These are phyloP conservation scores for Heliothis peltigera DNA, from an alignment of 2,888 invertebrate genomes.

Conservation along the genomic window DNA sequence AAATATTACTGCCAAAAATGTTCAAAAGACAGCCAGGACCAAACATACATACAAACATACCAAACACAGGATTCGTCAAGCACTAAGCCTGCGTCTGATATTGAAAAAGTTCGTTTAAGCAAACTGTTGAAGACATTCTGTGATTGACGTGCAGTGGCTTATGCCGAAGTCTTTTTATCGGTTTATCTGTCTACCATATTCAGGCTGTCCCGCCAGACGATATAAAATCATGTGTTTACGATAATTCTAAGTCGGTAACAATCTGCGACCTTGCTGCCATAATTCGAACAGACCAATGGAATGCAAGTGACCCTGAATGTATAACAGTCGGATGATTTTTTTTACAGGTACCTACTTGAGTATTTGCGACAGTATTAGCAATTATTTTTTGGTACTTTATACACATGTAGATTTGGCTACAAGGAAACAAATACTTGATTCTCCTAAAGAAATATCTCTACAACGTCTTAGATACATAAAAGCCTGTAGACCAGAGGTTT, in stretches of 20 bases:
- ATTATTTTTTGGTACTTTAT: slow-evolving; percentile 15
- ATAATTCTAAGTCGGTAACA: slow-evolving; percentile 49
- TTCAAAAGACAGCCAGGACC: too few relatives aligned
- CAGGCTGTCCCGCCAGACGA: slow-evolving; percentile 11
- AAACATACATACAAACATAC: too few relatives aligned
- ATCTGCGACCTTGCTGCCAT: slow-evolving; percentile 51
- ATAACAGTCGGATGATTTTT: slow-evolving; percentile 54
- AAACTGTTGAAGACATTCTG: too few relatives aligned
- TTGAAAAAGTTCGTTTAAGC: too few relatives aligned
- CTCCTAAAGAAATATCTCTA: neutral
- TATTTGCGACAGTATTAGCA: slow-evolving; percentile 37
- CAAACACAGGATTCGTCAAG: too few relatives aligned
- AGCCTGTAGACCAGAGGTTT: too few relatives aligned
- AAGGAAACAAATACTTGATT: neutral
- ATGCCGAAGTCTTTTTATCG: neutral
- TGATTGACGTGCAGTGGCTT: too few relatives aligned
- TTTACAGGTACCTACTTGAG: slow-evolving; percentile 24
- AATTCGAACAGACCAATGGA: slow-evolving; percentile 61
- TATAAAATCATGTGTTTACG: slow-evolving; percentile 50
- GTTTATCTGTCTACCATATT: slow-evolving; percentile 1
- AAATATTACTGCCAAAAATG: too few relatives aligned
- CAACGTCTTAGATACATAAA: neutral
- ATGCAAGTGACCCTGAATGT: slow-evolving; percentile 63
- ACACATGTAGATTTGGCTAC: neutral
- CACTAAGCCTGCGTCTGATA: too few relatives aligned